Evolutionary conservation across 2,113 vertebrate species (phyloP).

Genomic region (Podarcis cretensis): DNA sequence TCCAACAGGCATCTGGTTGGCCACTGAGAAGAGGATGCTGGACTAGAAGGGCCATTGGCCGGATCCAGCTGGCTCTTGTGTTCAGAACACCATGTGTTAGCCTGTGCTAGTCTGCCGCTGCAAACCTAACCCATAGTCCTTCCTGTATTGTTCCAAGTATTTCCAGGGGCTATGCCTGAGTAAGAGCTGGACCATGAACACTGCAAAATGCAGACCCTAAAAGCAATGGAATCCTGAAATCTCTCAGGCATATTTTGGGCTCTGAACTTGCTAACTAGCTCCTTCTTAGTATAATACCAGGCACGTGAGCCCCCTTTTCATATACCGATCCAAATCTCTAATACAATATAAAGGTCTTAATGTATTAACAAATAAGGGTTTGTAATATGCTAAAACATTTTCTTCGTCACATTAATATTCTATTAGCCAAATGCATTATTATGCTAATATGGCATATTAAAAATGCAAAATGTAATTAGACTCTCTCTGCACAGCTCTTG

Average conservation of each 20-base stretch:
- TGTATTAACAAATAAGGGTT: constrained; percentile 69
- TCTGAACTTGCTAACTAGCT: constrained; percentile 35
- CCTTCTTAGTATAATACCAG: constrained; percentile 47
- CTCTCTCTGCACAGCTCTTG: constrained; percentile 49
- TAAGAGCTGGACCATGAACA: too few species aligned
- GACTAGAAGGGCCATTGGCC: too few species aligned
- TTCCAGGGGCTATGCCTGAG: not conserved
- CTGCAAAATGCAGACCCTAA: not conserved
- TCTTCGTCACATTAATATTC: constrained; percentile 70
- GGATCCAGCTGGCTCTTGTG: too few species aligned
- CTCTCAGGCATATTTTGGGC: too few species aligned
- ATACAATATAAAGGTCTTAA: constrained; percentile 66
- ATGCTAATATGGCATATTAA: constrained; percentile 70
- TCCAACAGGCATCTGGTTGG: too few species aligned
- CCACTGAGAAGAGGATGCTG: too few species aligned
- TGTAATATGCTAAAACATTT: constrained; percentile 68
- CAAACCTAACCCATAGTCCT: not conserved
- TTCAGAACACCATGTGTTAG: not conserved
- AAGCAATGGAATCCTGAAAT: not conserved
- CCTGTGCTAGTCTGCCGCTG: not conserved
- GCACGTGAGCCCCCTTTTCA: constrained; percentile 56
- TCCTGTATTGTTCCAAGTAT: not conserved
- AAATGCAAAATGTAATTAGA: constrained; percentile 75
- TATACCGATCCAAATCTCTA: constrained; percentile 50
- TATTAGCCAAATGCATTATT: constrained; percentile 70